Evolutionary conservation across 2,888 invertebrate species (phyloP).

Genomic region (Eristalis pertinax): DNA sequence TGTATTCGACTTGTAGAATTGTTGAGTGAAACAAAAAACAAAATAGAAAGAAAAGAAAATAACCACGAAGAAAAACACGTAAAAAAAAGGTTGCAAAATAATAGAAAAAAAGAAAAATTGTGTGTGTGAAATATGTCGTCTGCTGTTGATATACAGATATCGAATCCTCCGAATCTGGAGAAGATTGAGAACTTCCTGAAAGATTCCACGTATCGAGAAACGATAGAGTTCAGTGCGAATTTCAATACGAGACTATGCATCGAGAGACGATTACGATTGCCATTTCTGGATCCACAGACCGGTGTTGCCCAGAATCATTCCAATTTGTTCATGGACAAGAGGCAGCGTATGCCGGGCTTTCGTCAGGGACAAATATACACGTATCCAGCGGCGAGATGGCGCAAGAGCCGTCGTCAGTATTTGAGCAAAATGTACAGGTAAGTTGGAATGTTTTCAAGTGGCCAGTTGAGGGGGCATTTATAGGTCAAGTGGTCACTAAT

Average conservation of each 20-base stretch:
- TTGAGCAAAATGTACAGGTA: slow-evolving; percentile 82
- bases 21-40: neutral
- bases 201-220: slow-evolving; percentile 94
- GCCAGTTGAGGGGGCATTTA: neutral
- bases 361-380: slow-evolving; percentile 95
- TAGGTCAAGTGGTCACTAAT: slow-evolving; percentile 1
- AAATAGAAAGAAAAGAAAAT: slow-evolving; percentile 12
- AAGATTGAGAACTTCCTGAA: slow-evolving; percentile 92
- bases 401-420: slow-evolving; percentile 94
- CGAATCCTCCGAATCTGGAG: slow-evolving; percentile 86
- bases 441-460: slow-evolving; percentile 44
- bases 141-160: slow-evolving; percentile 86
- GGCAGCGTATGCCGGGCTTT: slow-evolving; percentile 94
- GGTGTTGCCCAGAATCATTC: slow-evolving; percentile 98
- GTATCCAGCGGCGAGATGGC: slow-evolving; percentile 95
- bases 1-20: neutral
- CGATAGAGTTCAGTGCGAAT: slow-evolving; percentile 95
- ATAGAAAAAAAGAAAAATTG: slow-evolving; percentile 15
- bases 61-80: slow-evolving; percentile 6
- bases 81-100: slow-evolving; percentile 48
- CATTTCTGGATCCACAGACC: slow-evolving; percentile 98
- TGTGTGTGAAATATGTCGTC: slow-evolving; percentile 80
- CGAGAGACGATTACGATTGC: slow-evolving; percentile 94
- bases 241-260: slow-evolving; percentile 96
- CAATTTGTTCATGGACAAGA: slow-evolving; percentile 92